phyloP scores from a whole-genome alignment of 2,113 vertebrate genomes.

The Forbesichthys agassizii region DNA sequence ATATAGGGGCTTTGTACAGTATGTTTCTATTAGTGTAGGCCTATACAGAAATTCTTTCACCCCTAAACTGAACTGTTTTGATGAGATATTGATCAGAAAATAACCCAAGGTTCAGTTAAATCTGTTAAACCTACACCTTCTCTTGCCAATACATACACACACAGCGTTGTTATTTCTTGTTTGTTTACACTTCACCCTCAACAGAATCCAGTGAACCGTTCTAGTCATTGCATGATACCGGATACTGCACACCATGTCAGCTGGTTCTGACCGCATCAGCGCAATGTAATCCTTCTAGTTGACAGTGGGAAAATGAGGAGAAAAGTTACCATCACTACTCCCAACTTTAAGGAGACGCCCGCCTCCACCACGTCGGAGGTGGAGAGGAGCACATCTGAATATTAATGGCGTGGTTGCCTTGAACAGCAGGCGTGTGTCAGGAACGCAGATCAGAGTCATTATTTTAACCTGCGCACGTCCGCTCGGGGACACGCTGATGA shows the following conservation, averaged over 20 bases:
- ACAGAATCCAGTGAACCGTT: neutral
- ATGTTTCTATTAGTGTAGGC: too few relatives aligned
- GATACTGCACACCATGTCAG: too few relatives aligned
- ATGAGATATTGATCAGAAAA: too few relatives aligned
- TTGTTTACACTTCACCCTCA: too few relatives aligned
- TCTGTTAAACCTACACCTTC: too few relatives aligned
- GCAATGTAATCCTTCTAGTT: neutral
- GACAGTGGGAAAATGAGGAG: conserved; percentile 11
- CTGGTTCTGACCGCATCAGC: too few relatives aligned
- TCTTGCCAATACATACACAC: too few relatives aligned
- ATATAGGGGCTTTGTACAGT: too few relatives aligned
- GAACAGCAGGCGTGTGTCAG: conserved; percentile 76
- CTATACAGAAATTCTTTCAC: neutral
- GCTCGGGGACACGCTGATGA: conserved; percentile 30
- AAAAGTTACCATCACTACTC: conserved; percentile 30
- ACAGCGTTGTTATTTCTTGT: too few relatives aligned
- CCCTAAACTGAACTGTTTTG: too few relatives aligned
- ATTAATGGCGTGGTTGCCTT: conserved; percentile 69
- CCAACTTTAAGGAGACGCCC: neutral
- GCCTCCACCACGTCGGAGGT: conserved; percentile 18
- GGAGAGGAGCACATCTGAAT: conserved; percentile 62
- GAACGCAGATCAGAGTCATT: conserved; percentile 66
- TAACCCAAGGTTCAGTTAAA: too few relatives aligned
- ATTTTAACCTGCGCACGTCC: conserved; percentile 58
- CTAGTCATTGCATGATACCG: neutral